Percentiles rank a stretch among this genome's conserved stretches.
These are phyloP conservation scores for Eupithecia pulchellata DNA, from an alignment of 2,888 invertebrate species.

Conservation along the genomic window DNA sequence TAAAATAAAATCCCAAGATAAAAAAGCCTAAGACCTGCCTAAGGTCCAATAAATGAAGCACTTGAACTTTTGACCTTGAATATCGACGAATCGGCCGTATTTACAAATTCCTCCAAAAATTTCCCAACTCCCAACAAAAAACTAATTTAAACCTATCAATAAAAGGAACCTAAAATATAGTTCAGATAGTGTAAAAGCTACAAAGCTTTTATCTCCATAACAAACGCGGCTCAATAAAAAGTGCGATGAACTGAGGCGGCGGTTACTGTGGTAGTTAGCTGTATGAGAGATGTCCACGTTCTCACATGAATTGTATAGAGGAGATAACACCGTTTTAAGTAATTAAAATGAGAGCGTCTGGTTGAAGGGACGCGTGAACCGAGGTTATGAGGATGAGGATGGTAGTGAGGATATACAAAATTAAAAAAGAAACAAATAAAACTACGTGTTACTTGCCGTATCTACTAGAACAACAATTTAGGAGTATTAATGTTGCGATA, in stretches of 20 bases:
- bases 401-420: too few relatives aligned
- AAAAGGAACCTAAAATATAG: conserved; percentile 40
- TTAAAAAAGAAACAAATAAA: too few relatives aligned
- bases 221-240: conserved; percentile 83
- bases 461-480: too few relatives aligned
- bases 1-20: too few relatives aligned
- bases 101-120: conserved; percentile 1
- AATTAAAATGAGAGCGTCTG: neutral
- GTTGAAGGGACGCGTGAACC: too few relatives aligned
- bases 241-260: conserved; percentile 79
- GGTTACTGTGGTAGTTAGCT: conserved; percentile 82
- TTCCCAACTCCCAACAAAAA: neutral
- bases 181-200: conserved; percentile 78
- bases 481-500: too few relatives aligned
- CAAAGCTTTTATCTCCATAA: conserved; percentile 79
- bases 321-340: conserved; percentile 47
- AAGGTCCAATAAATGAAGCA: neutral
- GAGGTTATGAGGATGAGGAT: too few relatives aligned
- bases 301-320: conserved; percentile 55
- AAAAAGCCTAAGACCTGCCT: neutral
- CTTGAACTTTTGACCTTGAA: neutral
- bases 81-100: neutral
- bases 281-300: conserved; percentile 77
- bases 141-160: conserved; percentile 29
- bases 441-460: too few relatives aligned